Percentiles rank a stretch among this genome's conserved stretches.
Evolutionary conservation across 2,113 vertebrate species (phyloP).

Genomic region (Dasyurus viverrinus): DNA sequence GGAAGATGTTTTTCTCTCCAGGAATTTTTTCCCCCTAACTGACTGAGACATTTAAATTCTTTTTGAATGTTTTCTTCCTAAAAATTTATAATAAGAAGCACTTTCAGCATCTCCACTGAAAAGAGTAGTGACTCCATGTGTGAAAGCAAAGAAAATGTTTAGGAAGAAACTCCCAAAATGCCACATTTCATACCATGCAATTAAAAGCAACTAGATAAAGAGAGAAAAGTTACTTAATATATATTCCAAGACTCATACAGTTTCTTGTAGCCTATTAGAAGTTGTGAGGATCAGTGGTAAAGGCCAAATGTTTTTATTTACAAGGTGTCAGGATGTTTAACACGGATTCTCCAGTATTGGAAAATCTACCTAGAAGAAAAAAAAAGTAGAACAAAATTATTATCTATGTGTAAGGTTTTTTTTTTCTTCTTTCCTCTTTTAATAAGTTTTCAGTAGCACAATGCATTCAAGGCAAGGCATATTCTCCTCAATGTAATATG

Average conservation of each 20-base stretch:
- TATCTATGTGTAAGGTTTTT: constrained; percentile 58
- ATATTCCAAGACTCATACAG: constrained; percentile 48
- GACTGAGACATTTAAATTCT: constrained; percentile 19
- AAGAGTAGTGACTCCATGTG: not conserved
- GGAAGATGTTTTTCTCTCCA: constrained; percentile 60
- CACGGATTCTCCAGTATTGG: constrained; percentile 70
- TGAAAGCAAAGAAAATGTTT: constrained; percentile 4
- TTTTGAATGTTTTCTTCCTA: constrained; percentile 30
- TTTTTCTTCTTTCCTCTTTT: constrained; percentile 59
- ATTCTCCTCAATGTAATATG: constrained; percentile 83
- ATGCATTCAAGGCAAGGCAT: constrained; percentile 84
- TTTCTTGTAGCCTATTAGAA: constrained; percentile 68
- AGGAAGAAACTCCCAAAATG: not conserved
- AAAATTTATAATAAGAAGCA: constrained; percentile 7
- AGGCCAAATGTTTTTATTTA: constrained; percentile 60
- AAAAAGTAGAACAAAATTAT: constrained; percentile 76
- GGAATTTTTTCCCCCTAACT: not conserved
- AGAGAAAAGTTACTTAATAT: constrained; percentile 48
- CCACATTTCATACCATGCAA: not conserved
- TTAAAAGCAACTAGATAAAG: constrained; percentile 20
- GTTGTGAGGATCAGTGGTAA: constrained; percentile 54
- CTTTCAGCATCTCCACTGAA: not conserved
- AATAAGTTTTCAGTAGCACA: constrained; percentile 90
- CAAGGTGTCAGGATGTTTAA: constrained; percentile 75
- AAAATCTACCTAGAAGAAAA: constrained; percentile 77